phyloP scores from a whole-genome alignment of 2,888 invertebrate genomes.

The Thera britannica region DNA sequence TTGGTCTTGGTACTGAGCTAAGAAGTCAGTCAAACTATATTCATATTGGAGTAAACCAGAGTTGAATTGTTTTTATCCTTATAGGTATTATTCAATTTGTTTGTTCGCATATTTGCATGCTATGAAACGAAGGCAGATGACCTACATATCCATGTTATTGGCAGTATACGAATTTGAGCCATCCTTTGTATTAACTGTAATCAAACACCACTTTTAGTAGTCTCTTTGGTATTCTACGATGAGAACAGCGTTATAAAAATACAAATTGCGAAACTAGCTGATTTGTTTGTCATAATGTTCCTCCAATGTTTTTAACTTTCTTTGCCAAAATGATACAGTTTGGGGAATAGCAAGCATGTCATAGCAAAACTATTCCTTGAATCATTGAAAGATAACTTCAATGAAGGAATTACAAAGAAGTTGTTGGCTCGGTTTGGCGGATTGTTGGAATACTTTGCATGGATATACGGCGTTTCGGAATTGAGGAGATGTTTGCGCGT shows the following conservation, averaged over 20 bases:
- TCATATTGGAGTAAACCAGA: background rate
- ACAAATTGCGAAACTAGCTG: constrained; percentile 25
- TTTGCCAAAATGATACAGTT: constrained; percentile 53
- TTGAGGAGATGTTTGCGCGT: constrained; percentile 63
- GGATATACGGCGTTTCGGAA: constrained; percentile 60
- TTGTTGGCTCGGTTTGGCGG: constrained; percentile 67
- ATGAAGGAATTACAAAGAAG: constrained; percentile 58
- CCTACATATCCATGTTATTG: constrained; percentile 52
- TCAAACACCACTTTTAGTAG: constrained; percentile 16
- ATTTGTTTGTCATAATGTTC: constrained; percentile 36
- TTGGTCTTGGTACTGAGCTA: no score
- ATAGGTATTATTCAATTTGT: constrained; percentile 42
- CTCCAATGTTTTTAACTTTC: constrained; percentile 35
- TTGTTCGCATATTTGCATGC: constrained; percentile 41
- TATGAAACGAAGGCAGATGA: constrained; percentile 50
- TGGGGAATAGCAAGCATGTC: constrained; percentile 55
- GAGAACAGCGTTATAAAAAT: constrained; percentile 31
- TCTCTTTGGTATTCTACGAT: constrained; percentile 8
- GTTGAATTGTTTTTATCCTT: background rate
- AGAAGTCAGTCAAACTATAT: no score
- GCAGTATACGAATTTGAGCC: constrained; percentile 34
- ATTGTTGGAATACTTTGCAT: constrained; percentile 69
- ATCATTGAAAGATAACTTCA: constrained; percentile 58
- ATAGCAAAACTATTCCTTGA: constrained; percentile 72
- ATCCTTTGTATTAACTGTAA: constrained; percentile 23